Conservation (phyloP, 2,888 invertebrate genomes). For the Mythimna vitellina region DNA sequence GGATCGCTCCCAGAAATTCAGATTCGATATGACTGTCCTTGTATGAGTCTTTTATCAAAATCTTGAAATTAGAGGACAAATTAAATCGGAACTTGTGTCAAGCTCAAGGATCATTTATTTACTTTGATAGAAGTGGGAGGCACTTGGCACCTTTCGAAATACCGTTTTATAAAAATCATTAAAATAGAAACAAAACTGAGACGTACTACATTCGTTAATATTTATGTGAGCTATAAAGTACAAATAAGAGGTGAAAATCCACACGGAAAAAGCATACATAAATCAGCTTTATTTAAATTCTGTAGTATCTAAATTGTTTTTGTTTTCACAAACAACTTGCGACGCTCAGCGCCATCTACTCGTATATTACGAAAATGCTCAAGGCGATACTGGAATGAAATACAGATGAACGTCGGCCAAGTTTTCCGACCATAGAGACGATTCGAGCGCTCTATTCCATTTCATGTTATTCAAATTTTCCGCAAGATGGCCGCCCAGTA, state of each 20-base stretch:
- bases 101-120: background rate
- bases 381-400: background rate
- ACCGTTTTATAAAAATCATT: conserved; percentile 32
- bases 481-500: conserved; percentile 43
- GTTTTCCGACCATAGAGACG: conserved; percentile 11
- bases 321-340: conserved; percentile 12
- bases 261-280: background rate
- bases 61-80: background rate
- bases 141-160: background rate
- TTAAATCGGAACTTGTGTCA: background rate
- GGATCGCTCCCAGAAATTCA: no score
- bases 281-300: conserved; percentile 2
- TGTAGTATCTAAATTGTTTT: background rate
- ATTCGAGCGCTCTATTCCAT: background rate
- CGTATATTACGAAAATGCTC: background rate
- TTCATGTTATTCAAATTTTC: conserved; percentile 6
- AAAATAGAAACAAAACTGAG: conserved; percentile 46
- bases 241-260: background rate
- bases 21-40: no score
- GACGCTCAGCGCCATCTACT: conserved; percentile 53
- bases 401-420: background rate
- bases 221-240: background rate
- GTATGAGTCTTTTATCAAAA: background rate
- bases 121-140: conserved; percentile 1
- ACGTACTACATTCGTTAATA: conserved; percentile 13